phyloP scores from a whole-genome alignment of 2,113 vertebrate species.

The Bufo gargarizans region DNA sequence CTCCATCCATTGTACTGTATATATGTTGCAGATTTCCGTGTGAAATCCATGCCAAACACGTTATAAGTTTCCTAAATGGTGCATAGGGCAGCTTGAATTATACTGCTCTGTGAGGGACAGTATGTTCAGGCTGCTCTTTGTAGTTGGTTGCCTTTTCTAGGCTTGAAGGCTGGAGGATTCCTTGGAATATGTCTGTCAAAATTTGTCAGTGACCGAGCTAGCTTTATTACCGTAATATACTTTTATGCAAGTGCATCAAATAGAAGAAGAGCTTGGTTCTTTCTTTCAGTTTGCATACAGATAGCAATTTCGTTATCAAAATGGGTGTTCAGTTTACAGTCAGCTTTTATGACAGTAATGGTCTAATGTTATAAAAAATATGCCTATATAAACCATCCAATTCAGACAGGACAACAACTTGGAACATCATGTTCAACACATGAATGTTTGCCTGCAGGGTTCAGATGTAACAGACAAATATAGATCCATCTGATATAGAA shows the following conservation, averaged over 20 bases:
- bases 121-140: neutral
- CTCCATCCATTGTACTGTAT: too few species aligned
- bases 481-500: conserved; percentile 61
- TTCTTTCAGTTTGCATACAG: neutral
- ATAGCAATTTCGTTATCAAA: neutral
- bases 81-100: neutral
- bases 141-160: neutral
- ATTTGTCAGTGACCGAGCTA: too few species aligned
- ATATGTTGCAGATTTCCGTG: too few species aligned
- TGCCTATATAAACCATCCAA: conserved; percentile 13
- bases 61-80: neutral
- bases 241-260: too few species aligned
- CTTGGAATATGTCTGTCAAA: neutral
- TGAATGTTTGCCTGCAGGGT: conserved; percentile 33
- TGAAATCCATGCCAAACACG: too few species aligned
- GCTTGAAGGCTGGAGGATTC: neutral
- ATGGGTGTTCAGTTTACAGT: neutral
- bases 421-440: conserved; percentile 60
- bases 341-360: neutral
- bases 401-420: neutral
- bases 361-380: neutral
- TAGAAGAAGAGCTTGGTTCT: neutral
- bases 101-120: neutral
- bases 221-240: too few species aligned
- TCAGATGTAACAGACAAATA: conserved; percentile 58